Evolutionary conservation across 1,140 invertebrate species (phyloP).

Genomic region (Pseudomyrmex cubaensis): DNA sequence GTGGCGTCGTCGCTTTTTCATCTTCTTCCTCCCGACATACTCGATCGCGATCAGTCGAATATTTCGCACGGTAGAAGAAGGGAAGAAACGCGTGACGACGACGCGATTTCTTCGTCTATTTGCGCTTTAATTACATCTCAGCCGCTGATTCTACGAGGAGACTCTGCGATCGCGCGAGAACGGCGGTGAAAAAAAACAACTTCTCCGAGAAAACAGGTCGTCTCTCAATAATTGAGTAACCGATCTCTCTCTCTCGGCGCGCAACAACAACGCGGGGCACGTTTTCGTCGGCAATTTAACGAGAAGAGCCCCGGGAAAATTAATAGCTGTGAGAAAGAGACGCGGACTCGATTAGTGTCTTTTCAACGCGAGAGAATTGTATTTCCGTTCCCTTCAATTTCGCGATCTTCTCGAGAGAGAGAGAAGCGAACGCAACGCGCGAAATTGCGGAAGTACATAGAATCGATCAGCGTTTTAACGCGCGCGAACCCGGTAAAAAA

Average conservation of each 20-base stretch:
- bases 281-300: slow-evolving; percentile 48
- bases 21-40: neutral
- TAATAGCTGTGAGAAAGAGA: slow-evolving; percentile 18
- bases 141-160: slow-evolving; percentile 14
- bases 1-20: neutral
- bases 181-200: neutral
- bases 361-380: slow-evolving; percentile 3
- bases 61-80: neutral
- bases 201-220: slow-evolving; percentile 39
- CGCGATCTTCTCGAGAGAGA: no score
- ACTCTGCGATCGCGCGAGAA: neutral
- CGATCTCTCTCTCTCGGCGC: slow-evolving; percentile 53
- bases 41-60: neutral
- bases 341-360: slow-evolving; percentile 1
- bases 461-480: no score
- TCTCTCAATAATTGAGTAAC: slow-evolving; percentile 9
- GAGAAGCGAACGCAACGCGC: no score
- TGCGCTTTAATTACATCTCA: neutral
- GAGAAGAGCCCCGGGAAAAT: neutral
- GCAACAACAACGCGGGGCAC: slow-evolving; percentile 4
- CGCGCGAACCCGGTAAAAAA: no score
- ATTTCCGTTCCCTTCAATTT: slow-evolving; percentile 6
- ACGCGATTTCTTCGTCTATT: slow-evolving; percentile 7
- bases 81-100: neutral
- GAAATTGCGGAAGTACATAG: no score